Percentiles rank a stretch among this genome's conserved stretches.
phyloP scores from a whole-genome alignment of 2,113 vertebrate species.

The Calyptommatus sinebrachiatus region DNA sequence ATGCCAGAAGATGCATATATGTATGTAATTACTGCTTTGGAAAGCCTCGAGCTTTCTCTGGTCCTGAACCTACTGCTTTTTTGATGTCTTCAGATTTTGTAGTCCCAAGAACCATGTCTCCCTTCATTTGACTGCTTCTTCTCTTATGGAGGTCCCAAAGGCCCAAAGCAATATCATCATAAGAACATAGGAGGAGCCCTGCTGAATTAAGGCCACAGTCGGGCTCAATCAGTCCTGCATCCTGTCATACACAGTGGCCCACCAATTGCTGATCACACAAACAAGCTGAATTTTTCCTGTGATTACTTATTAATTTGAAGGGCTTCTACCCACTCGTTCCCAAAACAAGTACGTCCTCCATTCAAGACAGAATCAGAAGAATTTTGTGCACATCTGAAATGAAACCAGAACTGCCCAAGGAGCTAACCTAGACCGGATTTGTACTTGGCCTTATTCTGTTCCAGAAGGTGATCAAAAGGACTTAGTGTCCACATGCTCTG shows the following conservation, averaged over 20 bases:
- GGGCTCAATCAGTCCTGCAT: too few species aligned
- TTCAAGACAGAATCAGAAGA: not conserved
- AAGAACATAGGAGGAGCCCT: too few species aligned
- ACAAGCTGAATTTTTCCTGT: not conserved
- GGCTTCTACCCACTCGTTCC: not conserved
- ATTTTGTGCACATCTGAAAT: not conserved
- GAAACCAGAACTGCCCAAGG: not conserved
- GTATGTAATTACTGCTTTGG: not conserved
- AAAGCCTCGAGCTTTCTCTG: not conserved
- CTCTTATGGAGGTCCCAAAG: not conserved
- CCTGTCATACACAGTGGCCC: too few species aligned
- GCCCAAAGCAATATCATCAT: not conserved
- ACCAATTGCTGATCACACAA: not conserved
- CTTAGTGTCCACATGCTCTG: too few species aligned
- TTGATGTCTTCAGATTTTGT: not conserved
- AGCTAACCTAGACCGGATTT: too few species aligned
- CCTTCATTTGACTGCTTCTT: constrained; percentile 1
- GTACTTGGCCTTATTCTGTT: not conserved
- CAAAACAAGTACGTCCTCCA: not conserved
- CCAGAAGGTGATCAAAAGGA: too few species aligned
- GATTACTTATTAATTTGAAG: too few species aligned
- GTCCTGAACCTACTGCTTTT: not conserved
- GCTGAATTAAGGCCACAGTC: too few species aligned
- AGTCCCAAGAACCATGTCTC: not conserved
- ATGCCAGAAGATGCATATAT: not conserved